phyloP scores from a whole-genome alignment of 1,140 invertebrate species.

The Nixonia krombeini region DNA sequence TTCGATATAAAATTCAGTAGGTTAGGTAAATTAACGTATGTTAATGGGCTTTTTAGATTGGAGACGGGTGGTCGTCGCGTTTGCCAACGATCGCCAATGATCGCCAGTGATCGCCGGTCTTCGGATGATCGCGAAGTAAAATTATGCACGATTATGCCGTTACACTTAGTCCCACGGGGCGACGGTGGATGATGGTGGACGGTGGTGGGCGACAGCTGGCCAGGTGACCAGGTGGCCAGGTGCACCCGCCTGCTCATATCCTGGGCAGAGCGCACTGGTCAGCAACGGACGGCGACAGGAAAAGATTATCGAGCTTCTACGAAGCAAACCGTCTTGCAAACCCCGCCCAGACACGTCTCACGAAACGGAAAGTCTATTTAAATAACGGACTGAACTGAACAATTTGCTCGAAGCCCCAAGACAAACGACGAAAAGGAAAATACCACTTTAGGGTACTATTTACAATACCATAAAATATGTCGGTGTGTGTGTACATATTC shows the following conservation, averaged over 20 bases:
- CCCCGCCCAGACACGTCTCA: too few species aligned
- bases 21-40: too few species aligned
- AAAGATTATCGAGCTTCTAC: slow-evolving; percentile 31
- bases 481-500: too few species aligned
- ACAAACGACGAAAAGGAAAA: neutral
- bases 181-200: neutral
- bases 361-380: neutral
- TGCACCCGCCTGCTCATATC: slow-evolving; percentile 34
- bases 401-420: neutral
- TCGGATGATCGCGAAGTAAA: too few species aligned
- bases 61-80: too few species aligned
- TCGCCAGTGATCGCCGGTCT: too few species aligned
- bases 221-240: slow-evolving; percentile 43
- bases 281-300: slow-evolving; percentile 35
- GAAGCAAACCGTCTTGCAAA: neutral
- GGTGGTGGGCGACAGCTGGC: slow-evolving; percentile 23
- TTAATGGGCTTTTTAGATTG: too few species aligned
- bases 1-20: too few species aligned
- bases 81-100: too few species aligned
- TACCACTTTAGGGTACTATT: neutral
- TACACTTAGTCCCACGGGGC: too few species aligned
- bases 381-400: neutral
- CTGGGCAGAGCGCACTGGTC: slow-evolving; percentile 34
- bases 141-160: too few species aligned
- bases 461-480: neutral